phyloP scores from a whole-genome alignment of 2,797 vertebrate species.

The Platalea minor region DNA sequence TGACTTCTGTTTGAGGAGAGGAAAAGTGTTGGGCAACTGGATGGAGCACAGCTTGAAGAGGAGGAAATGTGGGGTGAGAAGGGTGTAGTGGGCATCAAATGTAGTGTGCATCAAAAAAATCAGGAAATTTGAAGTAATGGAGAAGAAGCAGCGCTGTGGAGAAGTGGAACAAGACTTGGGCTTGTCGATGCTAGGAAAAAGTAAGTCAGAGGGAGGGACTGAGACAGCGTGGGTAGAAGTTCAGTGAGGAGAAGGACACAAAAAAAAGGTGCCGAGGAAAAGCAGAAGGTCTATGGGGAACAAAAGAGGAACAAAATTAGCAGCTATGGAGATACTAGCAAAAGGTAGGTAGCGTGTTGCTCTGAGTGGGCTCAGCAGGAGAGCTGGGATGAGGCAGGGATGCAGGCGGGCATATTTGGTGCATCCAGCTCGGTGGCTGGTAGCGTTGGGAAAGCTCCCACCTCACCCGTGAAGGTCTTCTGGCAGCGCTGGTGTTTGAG shows the following conservation, averaged over 20 bases:
- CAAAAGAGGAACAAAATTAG: background rate
- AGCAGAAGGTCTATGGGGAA: background rate
- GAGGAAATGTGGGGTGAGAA: background rate
- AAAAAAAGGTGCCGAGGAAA: background rate
- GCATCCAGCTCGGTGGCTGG: background rate
- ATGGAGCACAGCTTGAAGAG: background rate
- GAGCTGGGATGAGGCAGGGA: background rate
- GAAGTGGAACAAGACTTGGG: background rate
- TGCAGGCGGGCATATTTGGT: background rate
- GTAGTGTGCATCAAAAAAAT: background rate
- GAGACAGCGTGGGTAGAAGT: background rate
- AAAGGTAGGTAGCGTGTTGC: fast-evolving
- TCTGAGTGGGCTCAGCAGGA: background rate
- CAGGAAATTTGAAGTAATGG: background rate
- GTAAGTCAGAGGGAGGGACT: conserved; percentile 19
- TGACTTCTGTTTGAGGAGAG: background rate
- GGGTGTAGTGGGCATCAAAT: background rate
- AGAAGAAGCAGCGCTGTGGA: background rate
- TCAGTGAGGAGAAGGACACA: background rate
- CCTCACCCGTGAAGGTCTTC: background rate
- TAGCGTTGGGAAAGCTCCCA: background rate
- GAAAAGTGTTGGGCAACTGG: background rate
- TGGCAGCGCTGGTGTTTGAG: background rate
- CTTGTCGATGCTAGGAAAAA: background rate
- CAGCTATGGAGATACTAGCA: background rate